phyloP scores from a whole-genome alignment of 1,140 invertebrate genomes.

The Cyclina sinensis region DNA sequence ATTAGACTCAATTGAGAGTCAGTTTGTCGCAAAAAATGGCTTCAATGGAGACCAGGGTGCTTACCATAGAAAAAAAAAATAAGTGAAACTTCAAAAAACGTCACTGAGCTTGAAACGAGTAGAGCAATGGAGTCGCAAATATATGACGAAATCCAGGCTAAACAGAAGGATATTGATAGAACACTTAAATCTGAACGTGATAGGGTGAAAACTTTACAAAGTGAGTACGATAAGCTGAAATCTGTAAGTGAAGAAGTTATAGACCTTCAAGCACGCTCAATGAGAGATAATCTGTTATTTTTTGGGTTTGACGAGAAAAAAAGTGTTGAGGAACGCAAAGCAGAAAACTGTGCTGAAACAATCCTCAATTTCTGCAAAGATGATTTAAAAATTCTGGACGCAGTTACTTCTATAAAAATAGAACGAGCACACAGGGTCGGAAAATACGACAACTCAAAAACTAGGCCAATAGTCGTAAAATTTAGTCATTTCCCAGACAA shows the following conservation, averaged over 20 bases:
- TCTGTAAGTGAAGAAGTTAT: not conserved
- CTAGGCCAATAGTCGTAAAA: slow-evolving; percentile 1
- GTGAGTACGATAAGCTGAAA: not conserved
- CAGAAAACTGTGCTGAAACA: not conserved
- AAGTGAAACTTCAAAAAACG: not conserved
- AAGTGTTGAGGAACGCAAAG: not conserved
- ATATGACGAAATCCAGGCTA: not conserved
- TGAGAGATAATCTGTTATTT: not conserved
- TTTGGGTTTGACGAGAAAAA: not conserved
- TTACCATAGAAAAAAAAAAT: not conserved
- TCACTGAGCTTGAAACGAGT: not conserved
- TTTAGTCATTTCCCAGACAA: slow-evolving; percentile 6
- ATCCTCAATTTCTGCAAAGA: not conserved
- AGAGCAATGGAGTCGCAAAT: slow-evolving; percentile 1
- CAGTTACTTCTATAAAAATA: not conserved
- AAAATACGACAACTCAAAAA: not conserved
- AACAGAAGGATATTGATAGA: slow-evolving; percentile 18
- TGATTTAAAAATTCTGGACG: not conserved
- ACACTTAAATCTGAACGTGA: slow-evolving; percentile 10
- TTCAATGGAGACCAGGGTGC: not conserved
- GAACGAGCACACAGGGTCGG: not conserved
- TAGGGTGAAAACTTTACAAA: not conserved
- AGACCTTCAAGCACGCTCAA: not conserved
- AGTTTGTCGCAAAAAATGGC: not conserved
- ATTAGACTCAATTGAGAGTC: slow-evolving; percentile 13